Evolutionary conservation across 2,797 vertebrate genomes (phyloP).

Genomic region (Centropyge bicolor): DNA sequence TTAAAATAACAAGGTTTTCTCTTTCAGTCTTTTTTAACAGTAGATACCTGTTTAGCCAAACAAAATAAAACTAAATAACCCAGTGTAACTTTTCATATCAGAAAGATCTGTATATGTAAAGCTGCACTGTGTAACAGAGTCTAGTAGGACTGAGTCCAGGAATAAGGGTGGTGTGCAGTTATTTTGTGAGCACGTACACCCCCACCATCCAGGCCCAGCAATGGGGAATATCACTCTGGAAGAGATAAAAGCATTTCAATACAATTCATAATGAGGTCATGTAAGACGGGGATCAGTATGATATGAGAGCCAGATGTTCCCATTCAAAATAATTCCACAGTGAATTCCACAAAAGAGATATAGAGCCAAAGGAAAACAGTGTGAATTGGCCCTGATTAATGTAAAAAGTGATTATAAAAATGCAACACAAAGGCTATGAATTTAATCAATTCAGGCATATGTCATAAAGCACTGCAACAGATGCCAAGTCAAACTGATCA

Average conservation of each 20-base stretch:
- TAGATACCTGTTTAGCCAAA: constrained; percentile 11
- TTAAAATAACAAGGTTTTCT: background rate
- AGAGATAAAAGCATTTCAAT: constrained; percentile 58
- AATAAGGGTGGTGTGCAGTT: constrained; percentile 6
- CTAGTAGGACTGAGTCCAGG: constrained; percentile 8
- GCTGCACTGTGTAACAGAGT: constrained; percentile 5
- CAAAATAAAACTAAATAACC: constrained; percentile 15
- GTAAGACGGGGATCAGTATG: constrained; percentile 49
- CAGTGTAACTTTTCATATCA: constrained; percentile 6
- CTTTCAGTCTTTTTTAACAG: background rate
- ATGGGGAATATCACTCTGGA: constrained; percentile 45
- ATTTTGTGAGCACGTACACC: constrained; percentile 34
- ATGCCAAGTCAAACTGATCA: constrained; percentile 47
- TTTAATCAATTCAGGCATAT: constrained; percentile 45
- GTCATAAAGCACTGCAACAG: constrained; percentile 40
- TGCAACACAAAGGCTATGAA: constrained; percentile 46
- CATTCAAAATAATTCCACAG: constrained; percentile 62
- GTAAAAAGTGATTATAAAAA: constrained; percentile 46
- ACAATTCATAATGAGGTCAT: constrained; percentile 68
- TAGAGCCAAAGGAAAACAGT: constrained; percentile 42
- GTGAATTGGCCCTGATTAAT: constrained; percentile 57
- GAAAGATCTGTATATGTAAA: constrained; percentile 16
- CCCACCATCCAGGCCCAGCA: constrained; percentile 14
- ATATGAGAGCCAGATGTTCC: constrained; percentile 73
- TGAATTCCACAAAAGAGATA: constrained; percentile 56